Evolutionary conservation across 92 coral and sea anemone species (phyloP).

Genomic region (Palythoa grandiflora): DNA sequence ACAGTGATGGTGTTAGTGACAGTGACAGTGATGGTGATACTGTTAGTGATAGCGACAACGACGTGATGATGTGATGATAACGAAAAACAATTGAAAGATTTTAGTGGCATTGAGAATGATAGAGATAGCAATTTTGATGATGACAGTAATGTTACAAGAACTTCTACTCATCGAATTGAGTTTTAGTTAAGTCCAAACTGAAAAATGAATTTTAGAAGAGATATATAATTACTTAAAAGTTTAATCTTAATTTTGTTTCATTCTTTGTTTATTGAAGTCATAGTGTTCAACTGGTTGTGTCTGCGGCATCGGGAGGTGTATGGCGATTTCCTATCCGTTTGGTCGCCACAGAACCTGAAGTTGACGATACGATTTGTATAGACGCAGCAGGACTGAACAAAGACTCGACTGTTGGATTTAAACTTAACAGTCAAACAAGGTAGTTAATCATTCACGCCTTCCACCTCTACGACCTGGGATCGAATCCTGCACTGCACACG

Average conservation of each 20-base stretch:
- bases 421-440: constrained; percentile 96
- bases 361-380: constrained; percentile 91
- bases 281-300: constrained; percentile 83
- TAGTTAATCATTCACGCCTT: constrained; percentile 10
- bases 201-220: no score
- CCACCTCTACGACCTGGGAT: no score
- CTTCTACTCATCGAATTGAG: no score
- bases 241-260: background rate
- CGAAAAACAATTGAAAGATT: background rate
- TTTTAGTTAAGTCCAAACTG: background rate
- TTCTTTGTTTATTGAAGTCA: constrained; percentile 63
- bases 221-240: no score
- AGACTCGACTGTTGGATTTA: constrained; percentile 91
- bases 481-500: no score
- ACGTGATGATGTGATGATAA: background rate
- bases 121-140: background rate
- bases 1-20: background rate
- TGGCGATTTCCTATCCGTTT: constrained; percentile 97
- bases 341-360: constrained; percentile 95
- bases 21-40: background rate
- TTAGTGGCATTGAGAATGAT: background rate
- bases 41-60: background rate
- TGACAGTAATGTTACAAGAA: background rate
- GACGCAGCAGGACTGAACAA: constrained; percentile 96
- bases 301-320: constrained; percentile 96